Evolutionary conservation across 2,888 invertebrate species (phyloP).

Genomic region (Zygogramma bicolorata): DNA sequence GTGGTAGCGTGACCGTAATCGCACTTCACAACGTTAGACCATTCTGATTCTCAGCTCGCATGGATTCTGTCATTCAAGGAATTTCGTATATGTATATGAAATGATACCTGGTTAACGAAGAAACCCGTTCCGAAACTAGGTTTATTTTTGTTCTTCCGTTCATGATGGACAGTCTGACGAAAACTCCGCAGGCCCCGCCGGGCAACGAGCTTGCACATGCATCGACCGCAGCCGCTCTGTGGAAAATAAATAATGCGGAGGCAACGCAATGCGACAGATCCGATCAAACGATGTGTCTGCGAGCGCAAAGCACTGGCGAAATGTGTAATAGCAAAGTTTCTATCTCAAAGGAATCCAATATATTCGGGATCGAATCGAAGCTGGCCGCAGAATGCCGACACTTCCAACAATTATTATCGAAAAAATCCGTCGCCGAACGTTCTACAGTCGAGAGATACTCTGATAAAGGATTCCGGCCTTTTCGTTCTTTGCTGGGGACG

Average conservation of each 20-base stretch:
- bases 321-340: conserved; percentile 37
- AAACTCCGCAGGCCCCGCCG: not conserved
- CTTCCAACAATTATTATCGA: conserved; percentile 40
- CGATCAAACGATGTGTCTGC: conserved; percentile 29
- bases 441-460: conserved; percentile 20
- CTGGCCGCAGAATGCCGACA: conserved; percentile 37
- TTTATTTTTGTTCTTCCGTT: no score
- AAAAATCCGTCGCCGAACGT: conserved; percentile 33
- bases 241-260: conserved; percentile 26
- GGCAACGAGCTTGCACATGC: not conserved
- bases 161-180: no score
- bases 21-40: no score
- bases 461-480: not conserved
- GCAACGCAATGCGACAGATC: conserved; percentile 39
- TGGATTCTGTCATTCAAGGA: no score
- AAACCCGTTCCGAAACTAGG: no score
- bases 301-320: conserved; percentile 31
- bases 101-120: no score
- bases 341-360: conserved; percentile 45
- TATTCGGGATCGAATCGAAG: conserved; percentile 34
- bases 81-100: no score
- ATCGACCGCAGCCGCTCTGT: not conserved
- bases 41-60: no score
- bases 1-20: no score
- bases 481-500: not conserved